These are phyloP conservation scores for Heteromormyrus szaboi DNA, from an alignment of 2,797 vertebrate species.

Conservation along the genomic window DNA sequence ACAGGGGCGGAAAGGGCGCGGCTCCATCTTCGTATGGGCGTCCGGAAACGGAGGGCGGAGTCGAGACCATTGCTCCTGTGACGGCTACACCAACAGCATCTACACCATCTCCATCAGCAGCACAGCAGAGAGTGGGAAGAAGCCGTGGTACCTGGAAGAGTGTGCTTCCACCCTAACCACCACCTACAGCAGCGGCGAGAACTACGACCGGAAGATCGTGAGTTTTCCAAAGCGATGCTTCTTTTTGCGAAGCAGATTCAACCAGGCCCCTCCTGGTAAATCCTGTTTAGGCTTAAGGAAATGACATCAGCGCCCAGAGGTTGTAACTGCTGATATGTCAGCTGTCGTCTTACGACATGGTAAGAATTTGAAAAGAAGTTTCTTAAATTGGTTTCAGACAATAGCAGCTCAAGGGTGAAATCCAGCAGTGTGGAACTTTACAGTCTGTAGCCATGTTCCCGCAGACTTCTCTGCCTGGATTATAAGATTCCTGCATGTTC, in stretches of 20 bases:
- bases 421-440: not conserved
- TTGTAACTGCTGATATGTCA: not conserved
- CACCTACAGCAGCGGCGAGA: slow-evolving; percentile 96
- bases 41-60: slow-evolving; percentile 95
- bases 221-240: not conserved
- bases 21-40: slow-evolving; percentile 96
- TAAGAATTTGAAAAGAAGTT: not conserved
- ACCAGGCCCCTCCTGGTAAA: not conserved
- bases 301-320: not conserved
- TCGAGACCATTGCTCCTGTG: slow-evolving; percentile 95
- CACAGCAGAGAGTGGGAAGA: slow-evolving; percentile 93
- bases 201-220: slow-evolving; percentile 96
- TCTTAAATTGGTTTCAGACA: not conserved
- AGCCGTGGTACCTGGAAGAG: slow-evolving; percentile 96
- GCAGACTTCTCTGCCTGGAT: not conserved
- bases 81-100: slow-evolving; percentile 97
- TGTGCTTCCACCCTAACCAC: slow-evolving; percentile 93
- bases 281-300: not conserved
- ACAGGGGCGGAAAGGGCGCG: slow-evolving; percentile 88
- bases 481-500: not conserved
- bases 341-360: not conserved
- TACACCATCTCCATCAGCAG: slow-evolving; percentile 98
- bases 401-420: not conserved
- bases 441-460: not conserved
- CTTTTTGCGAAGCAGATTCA: not conserved